Evolutionary conservation across 2,113 vertebrate genomes (phyloP).

Genomic region (Anthoscopus minutus): DNA sequence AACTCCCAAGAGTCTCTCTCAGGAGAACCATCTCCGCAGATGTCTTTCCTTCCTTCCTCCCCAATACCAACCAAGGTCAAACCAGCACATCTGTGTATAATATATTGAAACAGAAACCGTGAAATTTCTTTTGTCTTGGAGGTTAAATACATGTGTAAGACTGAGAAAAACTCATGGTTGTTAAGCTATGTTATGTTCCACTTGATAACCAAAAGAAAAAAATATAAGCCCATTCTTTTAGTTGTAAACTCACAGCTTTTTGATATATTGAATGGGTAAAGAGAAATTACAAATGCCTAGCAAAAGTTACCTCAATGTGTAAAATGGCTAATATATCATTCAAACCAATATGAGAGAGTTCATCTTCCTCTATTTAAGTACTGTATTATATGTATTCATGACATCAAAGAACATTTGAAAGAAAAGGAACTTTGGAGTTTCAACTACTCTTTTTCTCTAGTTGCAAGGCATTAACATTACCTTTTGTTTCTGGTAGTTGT

Average conservation of each 20-base stretch:
- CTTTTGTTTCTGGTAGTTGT: not conserved
- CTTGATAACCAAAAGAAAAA: not conserved
- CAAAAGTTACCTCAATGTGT: not conserved
- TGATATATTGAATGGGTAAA: not conserved
- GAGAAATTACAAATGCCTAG: not conserved
- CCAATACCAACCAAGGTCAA: no score
- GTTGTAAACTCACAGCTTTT: not conserved
- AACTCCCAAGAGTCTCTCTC: no score
- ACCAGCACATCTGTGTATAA: no score
- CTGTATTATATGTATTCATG: not conserved
- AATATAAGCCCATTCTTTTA: not conserved
- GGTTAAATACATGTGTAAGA: not conserved
- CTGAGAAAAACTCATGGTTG: not conserved
- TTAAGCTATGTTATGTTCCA: not conserved
- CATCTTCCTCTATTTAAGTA: not conserved
- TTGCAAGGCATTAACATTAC: not conserved
- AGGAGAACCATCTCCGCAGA: no score
- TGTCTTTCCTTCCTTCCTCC: no score
- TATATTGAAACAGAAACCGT: not conserved
- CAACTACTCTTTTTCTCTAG: not conserved
- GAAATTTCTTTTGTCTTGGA: not conserved
- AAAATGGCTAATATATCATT: not conserved
- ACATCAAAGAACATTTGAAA: not conserved
- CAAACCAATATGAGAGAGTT: not conserved
- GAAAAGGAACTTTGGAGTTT: not conserved